Conservation (phyloP, 2,113 vertebrate species). For the Excalfactoria chinensis region DNA sequence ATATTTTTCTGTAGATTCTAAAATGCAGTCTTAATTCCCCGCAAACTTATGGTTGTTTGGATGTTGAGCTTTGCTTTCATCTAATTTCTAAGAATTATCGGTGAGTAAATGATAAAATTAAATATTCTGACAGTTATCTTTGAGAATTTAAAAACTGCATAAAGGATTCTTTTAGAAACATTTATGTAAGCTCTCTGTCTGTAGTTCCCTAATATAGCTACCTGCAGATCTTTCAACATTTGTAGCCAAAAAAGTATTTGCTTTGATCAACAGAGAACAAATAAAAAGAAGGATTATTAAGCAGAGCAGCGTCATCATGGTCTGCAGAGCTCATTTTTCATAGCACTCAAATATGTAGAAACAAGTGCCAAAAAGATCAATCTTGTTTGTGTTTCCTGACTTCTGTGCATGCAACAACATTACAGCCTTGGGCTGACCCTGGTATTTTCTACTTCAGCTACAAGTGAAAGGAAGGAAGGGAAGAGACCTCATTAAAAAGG, state of each 20-base stretch:
- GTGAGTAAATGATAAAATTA: background rate
- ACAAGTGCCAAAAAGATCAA: background rate
- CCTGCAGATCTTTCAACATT: background rate
- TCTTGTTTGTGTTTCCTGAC: background rate
- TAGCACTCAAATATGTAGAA: background rate
- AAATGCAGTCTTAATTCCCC: background rate
- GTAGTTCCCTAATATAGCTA: background rate
- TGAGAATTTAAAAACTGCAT: background rate
- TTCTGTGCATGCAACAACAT: background rate
- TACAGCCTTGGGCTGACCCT: background rate
- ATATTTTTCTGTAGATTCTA: background rate
- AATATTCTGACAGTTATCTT: background rate
- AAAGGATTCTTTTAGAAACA: background rate
- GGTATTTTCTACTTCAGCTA: background rate
- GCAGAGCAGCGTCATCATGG: background rate
- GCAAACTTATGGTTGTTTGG: accelerated
- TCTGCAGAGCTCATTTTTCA: background rate
- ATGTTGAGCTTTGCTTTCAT: background rate
- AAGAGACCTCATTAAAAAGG: background rate
- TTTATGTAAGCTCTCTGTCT: background rate
- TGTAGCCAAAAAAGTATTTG: background rate
- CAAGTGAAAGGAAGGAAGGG: background rate
- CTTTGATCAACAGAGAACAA: conserved; percentile 36
- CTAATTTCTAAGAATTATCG: background rate
- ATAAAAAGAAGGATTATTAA: conserved; percentile 10